Evolutionary conservation across 2,113 vertebrate species (phyloP), one percentile per base, ranked within the genome.

Genomic region (Cavia porcellus): DNA sequence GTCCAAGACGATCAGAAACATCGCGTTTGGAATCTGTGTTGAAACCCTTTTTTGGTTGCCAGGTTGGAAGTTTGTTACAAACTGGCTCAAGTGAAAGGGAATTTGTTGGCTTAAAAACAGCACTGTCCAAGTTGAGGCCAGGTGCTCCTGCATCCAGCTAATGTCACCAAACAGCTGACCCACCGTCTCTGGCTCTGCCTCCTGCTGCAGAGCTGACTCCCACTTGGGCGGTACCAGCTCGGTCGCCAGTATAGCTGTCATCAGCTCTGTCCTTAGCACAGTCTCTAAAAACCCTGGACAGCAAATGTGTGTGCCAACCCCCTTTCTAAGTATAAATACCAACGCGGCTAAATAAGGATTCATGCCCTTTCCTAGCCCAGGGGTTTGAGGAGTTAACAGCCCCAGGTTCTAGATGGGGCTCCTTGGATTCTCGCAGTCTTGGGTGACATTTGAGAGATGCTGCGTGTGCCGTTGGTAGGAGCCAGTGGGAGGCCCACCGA

Each of bases 381-480:
- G 68, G 14, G 28, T 50, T 70, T 6, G 57, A 38, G 70, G 86
- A 35, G 47, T 86, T 75, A 79, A 93, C 13, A 42, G 17, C 75
- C 47, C 30, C 47, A 35, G 35, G 13, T 38, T 15, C 13, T 25
- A 7, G 42, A 32, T n/a, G 59, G 57, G 75, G n/a, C 87, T 61
- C 83, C n/a, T 13, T 14, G n/a, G 61, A 81, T 61, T 74, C 55
- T 95, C 0, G 1, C 7, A 55, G 47, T 30, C 81, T 64, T 11
- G 7, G 42, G 50, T 88, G 89, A 79, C 89, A 93, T 86, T 55
- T 84, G 96, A 94, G 92, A 82, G 8, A 59, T 35, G 35, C 42
- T 25, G 52, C 74, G 52, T 93, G 92, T 59, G 75, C 50, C 20
- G 0, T 1, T 38, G 62, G 52, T 61, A 57, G 85, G 84, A 84